phyloP scores from a whole-genome alignment of 92 coral and sea anemone species.

The Metridium senile region DNA sequence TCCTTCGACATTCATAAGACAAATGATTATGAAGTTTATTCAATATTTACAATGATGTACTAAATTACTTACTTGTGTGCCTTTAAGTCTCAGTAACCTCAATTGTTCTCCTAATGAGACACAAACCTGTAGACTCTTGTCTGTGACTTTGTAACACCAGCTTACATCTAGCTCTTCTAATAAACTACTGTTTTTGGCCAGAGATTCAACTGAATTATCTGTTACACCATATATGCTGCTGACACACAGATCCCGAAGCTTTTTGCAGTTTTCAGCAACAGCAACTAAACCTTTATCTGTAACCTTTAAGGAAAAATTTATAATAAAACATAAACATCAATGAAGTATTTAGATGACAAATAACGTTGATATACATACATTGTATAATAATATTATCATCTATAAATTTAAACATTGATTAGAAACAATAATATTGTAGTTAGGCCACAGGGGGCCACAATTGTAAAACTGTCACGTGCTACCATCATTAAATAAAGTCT shows the following conservation, averaged over 20 bases:
- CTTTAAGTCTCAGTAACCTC: constrained; percentile 62
- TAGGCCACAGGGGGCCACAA: too few species aligned
- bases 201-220: constrained; percentile 51
- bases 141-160: constrained; percentile 78
- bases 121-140: constrained; percentile 52
- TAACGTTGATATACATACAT: neutral
- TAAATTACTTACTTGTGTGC: constrained; percentile 28
- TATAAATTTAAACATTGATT: neutral
- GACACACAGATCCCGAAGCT: constrained; percentile 68
- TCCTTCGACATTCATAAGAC: too few species aligned
- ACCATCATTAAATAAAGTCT: too few species aligned
- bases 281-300: constrained; percentile 78
- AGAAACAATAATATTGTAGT: too few species aligned
- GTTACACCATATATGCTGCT: constrained; percentile 88
- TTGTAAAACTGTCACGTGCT: too few species aligned
- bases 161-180: constrained; percentile 74
- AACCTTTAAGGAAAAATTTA: constrained; percentile 39
- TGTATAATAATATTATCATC: neutral
- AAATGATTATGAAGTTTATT: neutral
- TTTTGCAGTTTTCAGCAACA: constrained; percentile 46
- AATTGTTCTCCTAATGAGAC: constrained; percentile 36
- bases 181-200: constrained; percentile 41
- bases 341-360: neutral
- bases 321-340: neutral
- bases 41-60: neutral